phyloP scores from a whole-genome alignment of 35 echinoderm and acorn worm genomes.

The Strongylocentrotus purpuratus region DNA sequence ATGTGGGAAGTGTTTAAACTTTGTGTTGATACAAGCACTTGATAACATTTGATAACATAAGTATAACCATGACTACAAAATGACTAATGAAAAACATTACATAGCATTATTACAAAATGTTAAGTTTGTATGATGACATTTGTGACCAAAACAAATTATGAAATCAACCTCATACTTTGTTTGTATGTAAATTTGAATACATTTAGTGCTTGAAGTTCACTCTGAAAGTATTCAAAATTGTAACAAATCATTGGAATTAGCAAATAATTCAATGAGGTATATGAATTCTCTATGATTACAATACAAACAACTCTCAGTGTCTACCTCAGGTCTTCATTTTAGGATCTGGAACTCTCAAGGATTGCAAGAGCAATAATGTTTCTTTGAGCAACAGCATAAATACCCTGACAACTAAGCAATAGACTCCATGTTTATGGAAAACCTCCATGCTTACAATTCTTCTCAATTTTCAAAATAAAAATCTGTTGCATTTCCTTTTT shows the following conservation, averaged over 20 bases:
- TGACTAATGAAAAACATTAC: background rate
- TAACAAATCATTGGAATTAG: background rate
- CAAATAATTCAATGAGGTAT: background rate
- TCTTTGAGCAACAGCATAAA: background rate
- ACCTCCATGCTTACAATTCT: too few species aligned
- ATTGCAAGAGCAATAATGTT: background rate
- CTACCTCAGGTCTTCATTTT: background rate
- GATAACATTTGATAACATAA: background rate
- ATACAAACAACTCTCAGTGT: background rate
- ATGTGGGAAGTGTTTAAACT: background rate
- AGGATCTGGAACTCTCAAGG: background rate
- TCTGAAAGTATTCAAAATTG: background rate
- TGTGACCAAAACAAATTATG: background rate
- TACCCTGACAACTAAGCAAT: background rate
- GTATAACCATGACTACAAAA: background rate
- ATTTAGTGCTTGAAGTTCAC: background rate
- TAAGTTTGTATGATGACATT: background rate
- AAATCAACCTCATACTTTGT: background rate
- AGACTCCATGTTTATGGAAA: background rate
- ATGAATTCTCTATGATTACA: background rate
- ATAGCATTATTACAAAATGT: background rate
- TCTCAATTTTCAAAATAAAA: too few species aligned
- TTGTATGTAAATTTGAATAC: background rate
- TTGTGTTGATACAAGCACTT: background rate
- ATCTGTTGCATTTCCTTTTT: too few species aligned